Evolutionary conservation across 2,113 vertebrate species (phyloP).

Genomic region (Corvus cornix): DNA sequence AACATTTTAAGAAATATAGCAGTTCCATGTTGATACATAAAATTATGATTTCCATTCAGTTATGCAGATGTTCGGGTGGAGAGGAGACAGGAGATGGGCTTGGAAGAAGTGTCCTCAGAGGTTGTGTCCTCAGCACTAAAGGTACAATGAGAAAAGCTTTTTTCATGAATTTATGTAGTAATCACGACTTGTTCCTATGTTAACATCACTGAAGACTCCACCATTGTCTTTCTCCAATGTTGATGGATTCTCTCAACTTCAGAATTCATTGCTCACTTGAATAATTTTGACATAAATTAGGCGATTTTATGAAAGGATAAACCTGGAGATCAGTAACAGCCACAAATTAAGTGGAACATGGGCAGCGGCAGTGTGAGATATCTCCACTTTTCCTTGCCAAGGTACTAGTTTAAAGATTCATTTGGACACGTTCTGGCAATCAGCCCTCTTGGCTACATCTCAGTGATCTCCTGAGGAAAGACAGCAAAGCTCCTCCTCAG

Average conservation of each 20-base stretch:
- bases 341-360: neutral
- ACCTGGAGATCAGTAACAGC: neutral
- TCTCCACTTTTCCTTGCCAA: neutral
- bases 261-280: neutral
- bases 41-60: constrained; percentile 56
- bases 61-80: constrained; percentile 82
- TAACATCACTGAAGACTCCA: neutral
- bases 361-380: neutral
- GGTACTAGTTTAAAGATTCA: neutral
- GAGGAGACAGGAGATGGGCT: constrained; percentile 74
- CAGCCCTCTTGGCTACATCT: neutral
- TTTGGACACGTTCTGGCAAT: neutral
- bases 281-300: neutral
- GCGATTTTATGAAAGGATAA: neutral
- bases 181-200: neutral
- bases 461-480: neutral
- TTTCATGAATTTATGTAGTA: neutral
- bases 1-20: neutral
- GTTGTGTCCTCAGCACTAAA: constrained; percentile 71
- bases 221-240: neutral
- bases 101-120: constrained; percentile 73
- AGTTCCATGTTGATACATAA: neutral
- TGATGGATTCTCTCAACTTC: neutral
- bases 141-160: constrained; percentile 47
- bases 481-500: neutral